These are phyloP conservation scores for Drosophila nasuta DNA, from an alignment of 1,140 invertebrate species.

Conservation along the genomic window DNA sequence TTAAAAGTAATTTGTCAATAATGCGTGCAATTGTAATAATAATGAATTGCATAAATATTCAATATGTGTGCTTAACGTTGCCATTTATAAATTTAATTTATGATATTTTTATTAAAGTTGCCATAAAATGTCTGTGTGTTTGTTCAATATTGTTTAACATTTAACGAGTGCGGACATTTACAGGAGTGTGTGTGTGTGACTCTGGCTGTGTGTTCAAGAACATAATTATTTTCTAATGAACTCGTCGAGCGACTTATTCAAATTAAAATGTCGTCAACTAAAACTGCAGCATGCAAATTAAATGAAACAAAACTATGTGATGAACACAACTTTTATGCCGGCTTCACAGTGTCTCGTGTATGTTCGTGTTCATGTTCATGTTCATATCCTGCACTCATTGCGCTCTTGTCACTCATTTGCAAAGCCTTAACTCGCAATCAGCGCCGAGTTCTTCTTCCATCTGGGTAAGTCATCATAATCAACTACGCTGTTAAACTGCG, in stretches of 20 bases:
- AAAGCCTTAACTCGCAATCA: constrained; percentile 27
- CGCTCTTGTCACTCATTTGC: constrained; percentile 35
- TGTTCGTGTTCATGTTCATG: constrained; percentile 19
- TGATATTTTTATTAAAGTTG: constrained; percentile 25
- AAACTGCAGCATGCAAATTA: constrained; percentile 45
- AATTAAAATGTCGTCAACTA: constrained; percentile 49
- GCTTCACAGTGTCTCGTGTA: constrained; percentile 21
- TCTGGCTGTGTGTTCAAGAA: constrained; percentile 28
- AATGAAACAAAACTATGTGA: constrained; percentile 34
- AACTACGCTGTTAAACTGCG: neutral
- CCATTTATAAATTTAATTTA: constrained; percentile 27
- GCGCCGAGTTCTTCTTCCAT: constrained; percentile 15
- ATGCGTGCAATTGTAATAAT: constrained; percentile 30
- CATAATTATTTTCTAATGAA: constrained; percentile 57
- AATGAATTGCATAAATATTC: constrained; percentile 56
- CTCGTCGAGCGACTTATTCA: constrained; percentile 44
- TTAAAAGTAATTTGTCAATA: constrained; percentile 61
- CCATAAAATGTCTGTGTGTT: constrained; percentile 8
- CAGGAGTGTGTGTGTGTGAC: neutral
- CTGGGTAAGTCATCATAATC: constrained; percentile 23
- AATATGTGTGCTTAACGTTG: constrained; percentile 47
- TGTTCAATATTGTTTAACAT: constrained; percentile 27
- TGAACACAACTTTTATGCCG: constrained; percentile 24
- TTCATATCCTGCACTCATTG: constrained; percentile 21
- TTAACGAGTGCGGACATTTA: constrained; percentile 41